Evolutionary conservation across 2,113 vertebrate species (phyloP), one percentile per base, ranked within the genome.

Genomic region (Leucoraja erinaceus): DNA sequence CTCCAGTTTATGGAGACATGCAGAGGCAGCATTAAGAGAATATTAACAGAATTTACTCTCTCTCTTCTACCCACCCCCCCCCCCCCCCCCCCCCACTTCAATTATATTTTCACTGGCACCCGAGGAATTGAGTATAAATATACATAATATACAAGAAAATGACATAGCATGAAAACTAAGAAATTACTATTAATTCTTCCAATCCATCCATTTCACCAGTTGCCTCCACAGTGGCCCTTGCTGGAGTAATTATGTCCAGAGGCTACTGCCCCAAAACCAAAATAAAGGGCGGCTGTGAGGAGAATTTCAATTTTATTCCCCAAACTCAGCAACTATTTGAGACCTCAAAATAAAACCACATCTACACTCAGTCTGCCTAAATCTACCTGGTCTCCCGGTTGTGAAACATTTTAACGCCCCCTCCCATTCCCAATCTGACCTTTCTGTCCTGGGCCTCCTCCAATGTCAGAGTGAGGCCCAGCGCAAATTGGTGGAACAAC

Each of bases 211-310:
- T 77, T 72, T 20, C 70, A 14, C 22, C 70, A 72, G 75, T 0
- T 33, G 74, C 25, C 28, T 75, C 74, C 74, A 2, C 28, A n/a
- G 28, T n/a, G 75, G 9, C n/a, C 4, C 75, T 77, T 77, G 11
- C 75, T 33, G n/a, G 75, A 31, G 75, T 77, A 77, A 77, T 77
- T 77, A 77, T 77, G n/a, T n/a, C n/a, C 75, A 33, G 75, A 77
- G 75, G 75, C 77, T 38, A 47, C 16, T 79, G 7, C 77, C 77
- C n/a, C 33, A 38, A 79, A 47, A 38, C 77, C 33, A 47, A 79
- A 79, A 47, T 47, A 79, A 79, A 79, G 77, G 33, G 77, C 10
- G 33, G 77, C 33, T 79, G 77, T 12, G 7, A 12, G 33, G 77
- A 79, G 33, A 47, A 79, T 38, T 79, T 38, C 77, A 79, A 38